A percentile compares a stretch with the other conserved stretches of the same genome.
These are phyloP conservation scores for Oscheius onirici DNA, from an alignment of 2,888 invertebrate genomes.

Conservation along the genomic window DNA sequence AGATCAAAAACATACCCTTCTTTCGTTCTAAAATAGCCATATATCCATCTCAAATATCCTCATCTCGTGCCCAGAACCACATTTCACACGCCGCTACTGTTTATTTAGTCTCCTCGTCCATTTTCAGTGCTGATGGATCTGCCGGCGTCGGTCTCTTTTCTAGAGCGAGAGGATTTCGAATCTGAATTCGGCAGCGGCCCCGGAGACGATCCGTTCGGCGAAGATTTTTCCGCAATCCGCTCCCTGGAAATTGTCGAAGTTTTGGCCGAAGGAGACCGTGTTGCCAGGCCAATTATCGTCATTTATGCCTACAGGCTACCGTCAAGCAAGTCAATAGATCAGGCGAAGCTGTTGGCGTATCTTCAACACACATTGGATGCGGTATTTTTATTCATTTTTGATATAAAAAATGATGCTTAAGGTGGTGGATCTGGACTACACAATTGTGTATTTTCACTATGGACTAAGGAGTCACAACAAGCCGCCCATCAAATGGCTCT, in stretches of 20 bases:
- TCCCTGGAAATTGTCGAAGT: constrained; percentile 84
- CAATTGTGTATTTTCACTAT: constrained; percentile 95
- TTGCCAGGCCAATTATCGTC: constrained; percentile 84
- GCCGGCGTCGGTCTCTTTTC: constrained; percentile 49
- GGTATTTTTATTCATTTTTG: constrained; percentile 32
- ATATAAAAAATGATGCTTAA: background rate
- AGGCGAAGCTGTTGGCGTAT: constrained; percentile 81
- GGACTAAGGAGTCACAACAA: constrained; percentile 95
- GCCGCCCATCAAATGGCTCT: constrained; percentile 91
- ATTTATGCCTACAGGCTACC: constrained; percentile 92
- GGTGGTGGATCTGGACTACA: constrained; percentile 98
- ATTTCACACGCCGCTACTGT: constrained; percentile 19
- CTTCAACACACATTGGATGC: constrained; percentile 53
- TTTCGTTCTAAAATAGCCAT: background rate
- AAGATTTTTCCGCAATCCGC: constrained; percentile 78
- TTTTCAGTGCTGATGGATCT: constrained; percentile 37
- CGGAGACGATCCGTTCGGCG: constrained; percentile 52
- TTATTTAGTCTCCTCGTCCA: constrained; percentile 35
- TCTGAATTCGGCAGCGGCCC: constrained; percentile 43
- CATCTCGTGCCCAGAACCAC: background rate
- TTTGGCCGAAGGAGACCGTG: constrained; percentile 75
- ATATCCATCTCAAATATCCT: constrained; percentile 18
- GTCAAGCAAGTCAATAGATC: constrained; percentile 82
- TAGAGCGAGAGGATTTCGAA: constrained; percentile 59
- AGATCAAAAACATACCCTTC: too few relatives aligned